These are phyloP conservation scores for Scopus umbretta DNA, from an alignment of 2,113 vertebrate species.

Conservation along the genomic window DNA sequence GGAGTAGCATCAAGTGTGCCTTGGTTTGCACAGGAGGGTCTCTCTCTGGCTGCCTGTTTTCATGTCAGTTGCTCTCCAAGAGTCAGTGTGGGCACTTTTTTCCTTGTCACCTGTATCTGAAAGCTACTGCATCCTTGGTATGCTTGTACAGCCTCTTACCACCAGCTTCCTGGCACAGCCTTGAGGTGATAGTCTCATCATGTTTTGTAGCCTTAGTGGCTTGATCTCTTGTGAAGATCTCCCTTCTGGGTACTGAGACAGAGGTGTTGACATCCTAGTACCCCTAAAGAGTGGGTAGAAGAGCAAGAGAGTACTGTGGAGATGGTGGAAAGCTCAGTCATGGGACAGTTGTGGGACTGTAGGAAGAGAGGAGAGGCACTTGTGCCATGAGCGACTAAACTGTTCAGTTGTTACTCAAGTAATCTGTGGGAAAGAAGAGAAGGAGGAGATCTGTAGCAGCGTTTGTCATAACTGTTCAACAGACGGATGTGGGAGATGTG, in stretches of 20 bases:
- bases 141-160: background rate
- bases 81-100: background rate
- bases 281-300: background rate
- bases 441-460: background rate
- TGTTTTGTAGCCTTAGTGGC: background rate
- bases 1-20: rapidly evolving
- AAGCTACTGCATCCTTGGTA: background rate
- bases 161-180: background rate
- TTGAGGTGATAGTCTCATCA: background rate
- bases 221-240: background rate
- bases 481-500: background rate
- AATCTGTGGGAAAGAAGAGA: background rate
- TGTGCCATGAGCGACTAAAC: background rate
- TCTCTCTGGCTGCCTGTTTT: background rate
- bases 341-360: background rate
- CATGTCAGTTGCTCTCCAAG: background rate
- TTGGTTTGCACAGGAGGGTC: background rate
- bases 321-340: background rate
- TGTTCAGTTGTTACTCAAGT: background rate
- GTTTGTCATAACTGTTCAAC: background rate
- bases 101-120: background rate
- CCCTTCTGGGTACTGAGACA: background rate
- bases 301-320: background rate
- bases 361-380: background rate
- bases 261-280: background rate